phyloP scores from a whole-genome alignment of 2,888 invertebrate genomes.

The Nysson spinosus region DNA sequence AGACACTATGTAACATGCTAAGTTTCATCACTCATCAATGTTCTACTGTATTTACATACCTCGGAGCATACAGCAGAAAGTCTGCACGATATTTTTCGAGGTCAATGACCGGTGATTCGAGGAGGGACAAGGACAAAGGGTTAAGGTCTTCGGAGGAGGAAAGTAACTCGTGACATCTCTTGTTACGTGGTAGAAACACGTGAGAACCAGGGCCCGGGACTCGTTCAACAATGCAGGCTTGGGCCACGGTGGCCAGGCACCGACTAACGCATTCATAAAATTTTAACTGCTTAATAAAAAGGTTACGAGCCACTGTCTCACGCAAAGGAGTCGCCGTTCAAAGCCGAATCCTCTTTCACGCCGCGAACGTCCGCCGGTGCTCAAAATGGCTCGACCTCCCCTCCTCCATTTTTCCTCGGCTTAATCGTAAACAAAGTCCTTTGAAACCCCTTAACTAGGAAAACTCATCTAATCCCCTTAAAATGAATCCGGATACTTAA shows the following conservation, averaged over 20 bases:
- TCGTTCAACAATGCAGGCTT: constrained; percentile 68
- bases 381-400: constrained; percentile 33
- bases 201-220: constrained; percentile 43
- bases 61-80: no score
- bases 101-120: constrained; percentile 2
- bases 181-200: constrained; percentile 56
- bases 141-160: background rate
- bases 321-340: constrained; percentile 51
- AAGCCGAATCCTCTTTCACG: constrained; percentile 36
- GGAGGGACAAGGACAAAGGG: background rate
- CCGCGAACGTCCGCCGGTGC: constrained; percentile 24
- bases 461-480: no score
- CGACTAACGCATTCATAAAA: constrained; percentile 62
- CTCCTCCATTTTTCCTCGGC: constrained; percentile 7
- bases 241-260: constrained; percentile 31
- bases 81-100: no score
- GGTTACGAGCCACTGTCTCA: constrained; percentile 63
- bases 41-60: no score
- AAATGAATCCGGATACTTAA: no score
- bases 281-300: constrained; percentile 68
- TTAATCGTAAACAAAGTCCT: no score
- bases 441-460: no score
- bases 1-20: no score
- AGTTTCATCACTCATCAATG: no score
- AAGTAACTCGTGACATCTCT: constrained; percentile 66